Evolutionary conservation across 2,888 invertebrate species (phyloP), one percentile per base, ranked within the genome.

Genomic region (Cremastinae sp.): DNA sequence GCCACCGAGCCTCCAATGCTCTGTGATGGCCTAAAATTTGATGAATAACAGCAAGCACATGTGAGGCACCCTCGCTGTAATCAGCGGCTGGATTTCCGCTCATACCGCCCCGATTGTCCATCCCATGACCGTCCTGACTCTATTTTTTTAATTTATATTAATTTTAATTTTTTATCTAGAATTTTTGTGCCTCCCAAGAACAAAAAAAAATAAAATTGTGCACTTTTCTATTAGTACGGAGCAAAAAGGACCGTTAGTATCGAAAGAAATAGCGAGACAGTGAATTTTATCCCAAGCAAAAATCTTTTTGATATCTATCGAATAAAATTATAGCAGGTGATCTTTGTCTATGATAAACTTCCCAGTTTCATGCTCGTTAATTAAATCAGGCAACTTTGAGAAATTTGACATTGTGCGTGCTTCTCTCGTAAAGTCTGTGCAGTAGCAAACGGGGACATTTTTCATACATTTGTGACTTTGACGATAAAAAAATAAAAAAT

Each of bases 11-110:
- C 90, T 98, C 98, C 45, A 98, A 91, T 5, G 97, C 95, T 66
- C 98, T 92, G 89, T 99, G 98, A 88, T 98, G 97, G 65, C 97
- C 97, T 72, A 98, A 91, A 83, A 99, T 98, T 91, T 98, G 97
- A 90, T 98, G 98, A 80, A 98, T 98, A 56, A 98, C 97, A 61
- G 97, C 97, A 79, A 98, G 91, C 61, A 98, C 98, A 90, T 98
- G 98, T 86, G 97, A 97, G 62, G 98, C 98, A 43, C 98, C 98
- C 82, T 96, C 98, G 78, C 97, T 97, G 90, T 98, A 98, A 91
- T 98, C 98, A 0, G 98, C 96, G 0, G 97, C 97, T 0, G 97
- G 96, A 89, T 97, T 96, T 18, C 94, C 94, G 62, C 93, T 93
- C 82, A 93, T 93, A 78, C 94, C 94, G 74, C 92, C 92, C 5